A percentile compares a stretch with the other conserved stretches of the same genome.
These are phyloP conservation scores for Drosophila busckii DNA, from an alignment of 1,140 invertebrate species.

Conservation along the genomic window DNA sequence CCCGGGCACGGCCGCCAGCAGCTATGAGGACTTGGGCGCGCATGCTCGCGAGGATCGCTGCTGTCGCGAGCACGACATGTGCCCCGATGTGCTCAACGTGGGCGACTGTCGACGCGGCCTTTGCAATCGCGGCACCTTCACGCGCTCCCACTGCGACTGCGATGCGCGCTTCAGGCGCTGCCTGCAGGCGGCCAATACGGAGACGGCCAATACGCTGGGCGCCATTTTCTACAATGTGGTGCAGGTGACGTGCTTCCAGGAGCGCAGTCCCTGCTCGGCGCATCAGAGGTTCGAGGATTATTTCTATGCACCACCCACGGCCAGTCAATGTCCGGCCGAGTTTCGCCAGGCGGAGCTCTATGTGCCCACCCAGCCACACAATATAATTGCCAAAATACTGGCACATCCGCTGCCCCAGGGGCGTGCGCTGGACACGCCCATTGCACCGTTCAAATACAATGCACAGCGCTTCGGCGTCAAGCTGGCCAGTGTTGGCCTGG, in stretches of 20 bases:
- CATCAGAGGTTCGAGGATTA: constrained; percentile 82
- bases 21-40: constrained; percentile 84
- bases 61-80: constrained; percentile 88
- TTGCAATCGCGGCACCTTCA: constrained; percentile 85
- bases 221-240: constrained; percentile 86
- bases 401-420: constrained; percentile 60
- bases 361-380: constrained; percentile 67
- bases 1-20: constrained; percentile 82
- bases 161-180: constrained; percentile 85
- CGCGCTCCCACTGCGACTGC: constrained; percentile 86
- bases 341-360: constrained; percentile 71
- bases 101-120: constrained; percentile 83
- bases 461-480: constrained; percentile 66
- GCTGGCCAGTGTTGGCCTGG: constrained; percentile 69
- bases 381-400: constrained; percentile 67
- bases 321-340: constrained; percentile 60
- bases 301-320: constrained; percentile 38
- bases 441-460: constrained; percentile 42
- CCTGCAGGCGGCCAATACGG: constrained; percentile 83
- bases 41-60: constrained; percentile 85
- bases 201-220: constrained; percentile 84
- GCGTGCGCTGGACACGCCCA: constrained; percentile 35
- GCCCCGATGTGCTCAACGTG: constrained; percentile 82
- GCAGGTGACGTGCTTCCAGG: constrained; percentile 84
- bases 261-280: constrained; percentile 83